Evolutionary conservation across 2,797 vertebrate species (phyloP).

Genomic region (Eupleurogrammus muticus): DNA sequence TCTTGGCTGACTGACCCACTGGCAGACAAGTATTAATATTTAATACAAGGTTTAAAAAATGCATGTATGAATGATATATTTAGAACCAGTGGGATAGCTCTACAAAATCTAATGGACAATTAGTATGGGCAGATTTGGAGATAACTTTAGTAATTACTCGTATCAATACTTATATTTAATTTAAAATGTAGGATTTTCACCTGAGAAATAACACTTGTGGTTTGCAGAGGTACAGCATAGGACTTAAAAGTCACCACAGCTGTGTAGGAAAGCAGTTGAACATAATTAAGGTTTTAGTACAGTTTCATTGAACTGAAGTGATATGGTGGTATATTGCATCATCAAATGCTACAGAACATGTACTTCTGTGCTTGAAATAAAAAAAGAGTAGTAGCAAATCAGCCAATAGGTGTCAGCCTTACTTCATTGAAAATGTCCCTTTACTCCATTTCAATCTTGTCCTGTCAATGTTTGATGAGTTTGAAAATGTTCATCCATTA

Average conservation of each 20-base stretch:
- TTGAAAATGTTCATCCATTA: slow-evolving; percentile 1
- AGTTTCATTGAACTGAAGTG: background rate
- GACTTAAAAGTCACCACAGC: background rate
- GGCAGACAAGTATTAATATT: too few species aligned
- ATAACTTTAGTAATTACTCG: background rate
- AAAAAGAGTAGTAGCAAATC: too few species aligned
- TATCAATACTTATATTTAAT: background rate
- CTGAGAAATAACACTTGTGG: background rate
- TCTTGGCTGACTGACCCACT: too few species aligned
- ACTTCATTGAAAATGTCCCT: background rate
- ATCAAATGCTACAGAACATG: background rate
- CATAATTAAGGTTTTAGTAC: background rate
- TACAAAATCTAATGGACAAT: background rate
- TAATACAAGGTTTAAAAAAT: background rate
- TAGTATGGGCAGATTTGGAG: too few species aligned
- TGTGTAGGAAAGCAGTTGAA: background rate
- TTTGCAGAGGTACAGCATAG: background rate
- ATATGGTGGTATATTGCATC: background rate
- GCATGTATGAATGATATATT: background rate
- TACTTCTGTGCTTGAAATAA: background rate
- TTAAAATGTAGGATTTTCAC: background rate
- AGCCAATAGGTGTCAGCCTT: slow-evolving; percentile 50
- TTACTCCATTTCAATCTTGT: background rate
- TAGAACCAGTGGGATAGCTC: background rate
- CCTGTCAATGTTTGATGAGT: slow-evolving; percentile 11